These are phyloP conservation scores for Andinoacara biseriatus DNA, from an alignment of 2,113 vertebrate genomes.

Conservation along the genomic window DNA sequence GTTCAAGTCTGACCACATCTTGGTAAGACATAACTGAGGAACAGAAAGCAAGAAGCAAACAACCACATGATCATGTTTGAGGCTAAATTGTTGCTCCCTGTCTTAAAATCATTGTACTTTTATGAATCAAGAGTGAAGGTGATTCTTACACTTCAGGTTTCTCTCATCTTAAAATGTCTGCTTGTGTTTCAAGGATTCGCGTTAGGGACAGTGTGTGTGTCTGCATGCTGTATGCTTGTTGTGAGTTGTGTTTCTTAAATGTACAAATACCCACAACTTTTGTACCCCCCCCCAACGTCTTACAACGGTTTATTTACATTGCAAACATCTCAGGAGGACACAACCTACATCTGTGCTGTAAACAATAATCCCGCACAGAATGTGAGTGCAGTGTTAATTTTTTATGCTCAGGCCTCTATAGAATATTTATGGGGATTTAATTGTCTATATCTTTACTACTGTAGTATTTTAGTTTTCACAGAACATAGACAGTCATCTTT, in stretches of 20 bases:
- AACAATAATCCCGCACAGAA: neutral
- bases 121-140: neutral
- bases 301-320: neutral
- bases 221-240: neutral
- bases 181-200: neutral
- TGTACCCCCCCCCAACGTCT: neutral
- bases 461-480: neutral
- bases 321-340: neutral
- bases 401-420: neutral
- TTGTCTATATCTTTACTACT: slow-evolving; percentile 24
- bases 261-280: slow-evolving; percentile 9
- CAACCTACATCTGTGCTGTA: slow-evolving; percentile 15
- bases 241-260: neutral
- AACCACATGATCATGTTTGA: neutral
- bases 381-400: neutral
- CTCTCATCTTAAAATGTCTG: neutral
- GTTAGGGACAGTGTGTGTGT: neutral
- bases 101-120: neutral
- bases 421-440: neutral
- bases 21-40: neutral
- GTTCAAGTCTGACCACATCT: neutral
- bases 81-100: neutral
- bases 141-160: slow-evolving; percentile 24
- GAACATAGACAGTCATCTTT: neutral
- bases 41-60: neutral